Percentiles rank a stretch among this genome's conserved stretches.
Conservation (phyloP, 2,113 vertebrate species). For the Sinocyclocheilus grahami region DNA sequence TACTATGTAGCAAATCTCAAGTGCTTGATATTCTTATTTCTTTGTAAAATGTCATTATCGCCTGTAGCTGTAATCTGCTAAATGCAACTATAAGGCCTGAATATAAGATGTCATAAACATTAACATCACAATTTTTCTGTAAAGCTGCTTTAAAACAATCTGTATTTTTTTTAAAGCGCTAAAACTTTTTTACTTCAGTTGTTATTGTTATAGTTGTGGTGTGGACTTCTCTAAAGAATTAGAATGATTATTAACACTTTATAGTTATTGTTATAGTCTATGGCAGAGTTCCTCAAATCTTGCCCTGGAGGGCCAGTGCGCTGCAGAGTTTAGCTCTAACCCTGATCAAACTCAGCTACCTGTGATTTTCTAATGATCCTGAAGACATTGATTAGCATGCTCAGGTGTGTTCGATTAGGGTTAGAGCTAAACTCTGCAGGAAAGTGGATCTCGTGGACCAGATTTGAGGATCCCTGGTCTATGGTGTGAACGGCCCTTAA, state of each 20-base stretch:
- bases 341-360: too few species aligned
- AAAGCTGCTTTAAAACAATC: not conserved
- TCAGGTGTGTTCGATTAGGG: too few species aligned
- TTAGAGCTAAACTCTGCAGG: too few species aligned
- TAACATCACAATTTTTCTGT: not conserved
- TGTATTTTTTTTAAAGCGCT: not conserved
- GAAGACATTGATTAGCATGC: too few species aligned
- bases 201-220: not conserved
- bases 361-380: too few species aligned
- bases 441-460: too few species aligned
- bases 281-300: too few species aligned
- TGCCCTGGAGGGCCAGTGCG: too few species aligned
- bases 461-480: not conserved
- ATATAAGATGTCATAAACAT: not conserved
- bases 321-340: too few species aligned
- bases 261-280: constrained; percentile 2
- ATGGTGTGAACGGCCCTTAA: not conserved
- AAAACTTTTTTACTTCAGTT: not conserved
- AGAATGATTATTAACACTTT: not conserved
- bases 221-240: not conserved
- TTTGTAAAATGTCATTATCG: not conserved
- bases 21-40: not conserved
- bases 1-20: not conserved
- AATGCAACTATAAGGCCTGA: not conserved
- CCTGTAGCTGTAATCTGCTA: not conserved